Base-by-base conservation (phyloP, 2,888 invertebrate species). In the Icerya purchasi region DNA sequence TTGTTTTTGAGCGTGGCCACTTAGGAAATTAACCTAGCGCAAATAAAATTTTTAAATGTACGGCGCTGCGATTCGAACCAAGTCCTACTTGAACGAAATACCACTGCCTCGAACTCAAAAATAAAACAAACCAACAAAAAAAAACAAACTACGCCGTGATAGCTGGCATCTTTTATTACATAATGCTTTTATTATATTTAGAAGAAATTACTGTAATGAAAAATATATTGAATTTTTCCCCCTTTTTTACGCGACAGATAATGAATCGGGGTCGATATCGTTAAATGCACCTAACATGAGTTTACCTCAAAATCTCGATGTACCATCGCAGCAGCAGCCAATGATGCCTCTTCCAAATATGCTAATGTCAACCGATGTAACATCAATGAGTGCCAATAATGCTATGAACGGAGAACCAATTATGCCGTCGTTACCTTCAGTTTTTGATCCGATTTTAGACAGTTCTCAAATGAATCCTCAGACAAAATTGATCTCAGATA, bases 391-490 rank as follows among this genome's bases (percentile, higher is more conserved):
- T 36, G 14, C 5, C 14, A 5, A 14, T 8, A 36, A 36, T 14
- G 36, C 14, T 8, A 36, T 8, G 8, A 14, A 14, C 14, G 36
- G 14, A 36, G 8, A 36, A 36, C 36, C 36, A 14, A 36, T 36
- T 36, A 36, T 36, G 36, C 5, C 36, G 36, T 36, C 36, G 14
- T n/a, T 59, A 49, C 65, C 66, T 5, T 66, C 65, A 20, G 65
- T 66, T 22, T 66, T 66, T 54, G 66, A 66, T 61, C 66, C 67
- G 8, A 60, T 66, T 24, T 64, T 65, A 14, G 67, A 66, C 54
- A 65, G 64, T 52, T 63, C 65, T 2, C 62, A 61, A 20, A 20
- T 50, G 5, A 24, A 36, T 36, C 14, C 36, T 14, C 36, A 36
- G 36, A 36, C 14, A 14, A 36, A 36, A 36, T 36, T 36, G 14